Conservation (phyloP, 2,113 vertebrate species). For the Delphinapterus leucas region DNA sequence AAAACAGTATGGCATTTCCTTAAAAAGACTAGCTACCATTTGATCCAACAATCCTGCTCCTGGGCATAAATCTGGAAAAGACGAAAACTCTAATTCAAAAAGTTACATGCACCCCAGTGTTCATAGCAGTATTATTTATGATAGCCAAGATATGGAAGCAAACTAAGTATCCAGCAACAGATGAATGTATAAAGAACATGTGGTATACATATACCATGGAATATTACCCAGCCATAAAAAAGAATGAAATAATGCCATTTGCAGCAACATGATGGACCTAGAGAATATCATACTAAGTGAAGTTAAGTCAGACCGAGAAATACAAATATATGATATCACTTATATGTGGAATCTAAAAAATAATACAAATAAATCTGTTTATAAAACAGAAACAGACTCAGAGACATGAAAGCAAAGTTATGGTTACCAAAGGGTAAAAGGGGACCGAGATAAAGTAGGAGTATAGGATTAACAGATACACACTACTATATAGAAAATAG, state of each 20-base stretch:
- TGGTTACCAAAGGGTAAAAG: not conserved
- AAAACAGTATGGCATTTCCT: not conserved
- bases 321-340: not conserved
- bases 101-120: not conserved
- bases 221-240: not conserved
- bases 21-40: not conserved
- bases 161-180: not conserved
- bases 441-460: not conserved
- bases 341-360: not conserved
- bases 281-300: not conserved
- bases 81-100: not conserved
- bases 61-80: not conserved
- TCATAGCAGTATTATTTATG: not conserved
- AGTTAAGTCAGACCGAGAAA: not conserved
- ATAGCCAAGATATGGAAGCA: not conserved
- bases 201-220: not conserved
- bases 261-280: not conserved
- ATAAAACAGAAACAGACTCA: not conserved
- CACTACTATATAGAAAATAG: not conserved
- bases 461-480: not conserved
- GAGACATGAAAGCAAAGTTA: not conserved
- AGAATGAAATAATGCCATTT: not conserved
- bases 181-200: not conserved
- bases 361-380: not conserved
- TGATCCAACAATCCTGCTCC: not conserved